Evolutionary conservation across 2,113 vertebrate species (phyloP), one percentile per base, ranked within the genome.

Genomic region (Clarias batrachus): DNA sequence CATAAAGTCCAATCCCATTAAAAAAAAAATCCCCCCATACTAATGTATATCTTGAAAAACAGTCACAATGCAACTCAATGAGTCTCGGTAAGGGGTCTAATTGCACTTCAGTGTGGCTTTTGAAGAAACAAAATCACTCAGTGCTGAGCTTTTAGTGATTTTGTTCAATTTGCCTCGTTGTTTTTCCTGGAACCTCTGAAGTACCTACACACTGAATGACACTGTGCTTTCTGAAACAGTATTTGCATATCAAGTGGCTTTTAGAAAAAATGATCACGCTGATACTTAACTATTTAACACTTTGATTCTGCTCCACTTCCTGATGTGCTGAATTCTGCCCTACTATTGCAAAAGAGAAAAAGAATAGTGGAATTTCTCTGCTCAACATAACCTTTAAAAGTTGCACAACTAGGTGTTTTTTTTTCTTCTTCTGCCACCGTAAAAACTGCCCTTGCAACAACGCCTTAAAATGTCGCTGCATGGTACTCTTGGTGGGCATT

Each of bases 171-270:
- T 60, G 16, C 25, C 3, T 13, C 16, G 73, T 25, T 85, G 59
- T 77, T 77, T 17, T 77, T 23, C 57, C 41, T 85, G 84, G 60
- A 85, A 65, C 17, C 16, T 78, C 59, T 54, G 60, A 78, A 77
- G 37, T 77, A 41, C 54, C 14, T 73, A n/a, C 1, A 63, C 41
- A 56, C 4, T 77, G 16, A 85, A 48, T 21, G 60, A 74, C 33
- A n/a, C 19, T 56, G 25, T 19, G 17, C 17, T 54, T 85, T 33
- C 62, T 79, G 52, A 54, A 85, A 77, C 11, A 56, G n/a, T 33
- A 56, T 63, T 79, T 85, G 74, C 84, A 79, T 68, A 66, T 79
- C 27, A 56, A 79, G 74, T 78, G 41, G 33, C 74, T 30, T 33
- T 54, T 56, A 62, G n/a, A 25, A 60, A 68, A 30, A 85, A 27